These are phyloP conservation scores for Trissoscelio sp. DNA, from an alignment of 2,888 invertebrate species.

Conservation along the genomic window DNA sequence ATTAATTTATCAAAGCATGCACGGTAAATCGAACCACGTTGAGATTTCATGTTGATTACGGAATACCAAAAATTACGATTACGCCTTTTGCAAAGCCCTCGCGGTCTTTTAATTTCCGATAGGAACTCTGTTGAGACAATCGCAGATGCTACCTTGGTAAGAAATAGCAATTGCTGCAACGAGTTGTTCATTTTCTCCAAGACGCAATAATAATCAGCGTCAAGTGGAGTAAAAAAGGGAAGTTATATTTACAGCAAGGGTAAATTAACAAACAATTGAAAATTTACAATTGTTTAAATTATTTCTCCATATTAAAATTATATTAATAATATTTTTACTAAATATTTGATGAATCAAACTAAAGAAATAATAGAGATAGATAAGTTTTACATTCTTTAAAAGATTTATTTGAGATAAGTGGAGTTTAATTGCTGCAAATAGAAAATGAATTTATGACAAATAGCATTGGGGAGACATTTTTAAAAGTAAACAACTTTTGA, in stretches of 20 bases:
- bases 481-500: no score
- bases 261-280: conserved; percentile 4
- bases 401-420: no score
- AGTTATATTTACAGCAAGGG: conserved; percentile 16
- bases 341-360: no score
- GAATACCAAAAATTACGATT: conserved; percentile 46
- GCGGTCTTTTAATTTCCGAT: conserved; percentile 43
- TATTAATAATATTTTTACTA: no score
- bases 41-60: not conserved
- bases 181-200: conserved; percentile 54
- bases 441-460: no score
- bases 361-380: no score
- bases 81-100: conserved; percentile 12
- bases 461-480: no score
- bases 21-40: not conserved
- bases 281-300: no score
- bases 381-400: no score
- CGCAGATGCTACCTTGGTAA: conserved; percentile 55
- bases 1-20: conserved; percentile 39
- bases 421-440: no score
- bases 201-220: conserved; percentile 54
- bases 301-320: no score
- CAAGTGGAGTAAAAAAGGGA: conserved; percentile 30
- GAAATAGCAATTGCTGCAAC: conserved; percentile 54
- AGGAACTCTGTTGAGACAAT: conserved; percentile 41